Evolutionary conservation across 92 coral and sea anemone genomes (phyloP).

Genomic region (Porites rus): DNA sequence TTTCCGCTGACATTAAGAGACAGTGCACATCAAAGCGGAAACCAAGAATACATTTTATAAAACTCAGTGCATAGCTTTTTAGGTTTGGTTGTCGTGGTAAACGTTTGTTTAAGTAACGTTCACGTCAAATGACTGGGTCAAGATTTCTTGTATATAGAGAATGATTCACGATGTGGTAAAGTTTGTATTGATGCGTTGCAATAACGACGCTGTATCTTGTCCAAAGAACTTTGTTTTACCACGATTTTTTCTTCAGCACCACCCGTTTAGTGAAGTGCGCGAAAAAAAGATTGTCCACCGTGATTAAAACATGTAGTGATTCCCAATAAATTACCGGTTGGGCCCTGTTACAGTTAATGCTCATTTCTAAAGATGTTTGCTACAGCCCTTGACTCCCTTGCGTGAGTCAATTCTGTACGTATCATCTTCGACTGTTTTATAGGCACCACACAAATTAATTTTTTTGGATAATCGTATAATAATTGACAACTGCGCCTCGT

Average conservation of each 20-base stretch:
- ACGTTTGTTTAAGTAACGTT: not conserved
- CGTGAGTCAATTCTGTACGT: no score
- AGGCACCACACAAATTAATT: no score
- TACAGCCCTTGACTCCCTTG: no score
- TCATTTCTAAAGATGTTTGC: no score
- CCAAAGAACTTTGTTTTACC: no score
- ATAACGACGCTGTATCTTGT: not conserved
- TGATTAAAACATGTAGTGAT: not conserved
- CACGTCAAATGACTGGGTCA: slow-evolving; percentile 9
- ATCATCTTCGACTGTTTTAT: no score
- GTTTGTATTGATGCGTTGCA: not conserved
- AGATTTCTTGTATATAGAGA: not conserved
- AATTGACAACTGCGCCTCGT: no score
- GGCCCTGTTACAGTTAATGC: no score
- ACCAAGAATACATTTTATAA: not conserved
- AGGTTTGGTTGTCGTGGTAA: not conserved
- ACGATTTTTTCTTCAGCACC: not conserved
- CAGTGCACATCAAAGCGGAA: not conserved
- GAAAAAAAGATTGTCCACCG: not conserved
- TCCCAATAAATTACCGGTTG: no score
- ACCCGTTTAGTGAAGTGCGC: not conserved
- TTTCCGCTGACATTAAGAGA: no score
- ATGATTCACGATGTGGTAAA: not conserved
- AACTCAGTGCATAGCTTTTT: not conserved
- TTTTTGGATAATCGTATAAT: no score